Base-by-base conservation (phyloP, 2,888 invertebrate species). In the Caenorhabditis auriculariae region DNA sequence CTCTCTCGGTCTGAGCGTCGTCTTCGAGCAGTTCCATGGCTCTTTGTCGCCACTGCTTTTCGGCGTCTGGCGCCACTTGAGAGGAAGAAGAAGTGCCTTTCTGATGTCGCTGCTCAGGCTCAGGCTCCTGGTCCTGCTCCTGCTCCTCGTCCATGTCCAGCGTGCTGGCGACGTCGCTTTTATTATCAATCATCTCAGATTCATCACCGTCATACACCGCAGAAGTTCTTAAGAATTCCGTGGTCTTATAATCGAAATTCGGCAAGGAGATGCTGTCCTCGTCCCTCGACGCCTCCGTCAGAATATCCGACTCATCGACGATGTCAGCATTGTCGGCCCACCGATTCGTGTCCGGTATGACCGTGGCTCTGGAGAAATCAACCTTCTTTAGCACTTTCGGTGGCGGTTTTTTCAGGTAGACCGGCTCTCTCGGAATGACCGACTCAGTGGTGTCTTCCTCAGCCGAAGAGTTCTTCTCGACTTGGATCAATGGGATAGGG, bases 261-360 rank as follows among this genome's bases (percentile, higher is more conserved):
- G 12, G 12, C 7, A 55, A 46, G 9, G 54, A 54, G 4, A 53
- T 45, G 32, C 54, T 54, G 9, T 65, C 65, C 9, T 62, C 61
- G 15, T 63, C 53, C 29, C 60, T 53, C 1, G 61, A 61, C 2
- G 62, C 59, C 17, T 67, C 68, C 0, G 72, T 72, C 37, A 69
- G 47, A 37, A 72, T 69, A 29, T 69, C 72, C 6, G 62, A 58
- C 38, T 72, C 72, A 43, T 72, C 72, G 6, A 72, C 43, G 9
- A 72, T 60, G 24, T 69, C 72, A 5, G 61, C 54, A 3, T 37
- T 24, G 21, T 61, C 48, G 2, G 52, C 54, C 72, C 72, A 72
- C 15, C 37, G 23, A n/a, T n/a, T n/a, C 5, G 43, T 32, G 23
- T 57, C 60, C 2, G 60, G 60, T 19, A 63, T 67, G 28, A 66